Base-by-base conservation (phyloP, 2,797 vertebrate genomes). In the Spinus pinus region DNA sequence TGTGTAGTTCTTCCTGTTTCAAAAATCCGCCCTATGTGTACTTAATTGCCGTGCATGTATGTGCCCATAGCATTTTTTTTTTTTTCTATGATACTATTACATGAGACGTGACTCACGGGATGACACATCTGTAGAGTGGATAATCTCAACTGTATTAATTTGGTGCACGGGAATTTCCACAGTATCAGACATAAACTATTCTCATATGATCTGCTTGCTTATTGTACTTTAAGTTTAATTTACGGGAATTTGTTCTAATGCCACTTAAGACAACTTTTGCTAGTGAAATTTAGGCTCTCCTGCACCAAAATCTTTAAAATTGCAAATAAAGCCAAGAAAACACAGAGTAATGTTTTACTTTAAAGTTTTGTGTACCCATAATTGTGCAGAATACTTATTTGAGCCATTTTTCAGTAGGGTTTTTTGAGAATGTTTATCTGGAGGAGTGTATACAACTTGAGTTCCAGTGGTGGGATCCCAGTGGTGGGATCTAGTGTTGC, bases 51-150 rank as follows among this genome's bases (percentile, higher is more conserved):
- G 20, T 84, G 83, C 74, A 4, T 39, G 81, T 56, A 11, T 86
- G 56, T 79, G 70, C 86, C 73, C 73, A 65, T 67, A 47, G 69
- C 46, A 64, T 18, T 24, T 27, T 42, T 49, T 33, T 49, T 33
- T 60, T 71, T 30, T 18, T 12, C 10, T 25, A 16, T 56, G 24
- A 14, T 85, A 13, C 65, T 79, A 75, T 93, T 93, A 70, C 49
- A 60, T 56, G 93, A 93, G 83, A 39, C 28, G 12, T 94, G 92
- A 96, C 60, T 94, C 94, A 92, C 5, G 49, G 49, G 64, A 87
- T 96, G 94, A 95, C 81, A 94, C 90, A 93, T 93, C 67, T 60
- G 39, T 60, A 53, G 35, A 93, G 57, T 53, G 86, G 83, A 80
- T 96, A 82, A 89, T 87, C 74, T 88, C 72, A 53, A n/a, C 64